Evolutionary conservation across 2,113 vertebrate genomes (phyloP), one percentile per base, ranked within the genome.

Genomic region (Crocuta crocuta): DNA sequence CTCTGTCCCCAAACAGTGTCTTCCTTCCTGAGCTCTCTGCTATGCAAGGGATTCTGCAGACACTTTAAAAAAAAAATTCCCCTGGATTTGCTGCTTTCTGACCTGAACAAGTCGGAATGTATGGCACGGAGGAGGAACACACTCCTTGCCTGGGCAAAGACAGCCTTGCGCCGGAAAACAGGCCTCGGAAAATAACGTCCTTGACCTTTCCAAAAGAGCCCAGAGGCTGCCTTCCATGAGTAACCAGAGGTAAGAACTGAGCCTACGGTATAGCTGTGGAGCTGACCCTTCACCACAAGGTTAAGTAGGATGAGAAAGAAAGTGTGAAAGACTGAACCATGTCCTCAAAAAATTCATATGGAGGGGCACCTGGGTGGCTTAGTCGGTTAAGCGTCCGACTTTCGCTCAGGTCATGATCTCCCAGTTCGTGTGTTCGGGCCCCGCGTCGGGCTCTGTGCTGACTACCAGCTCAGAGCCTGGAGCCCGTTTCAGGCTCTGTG

Each of bases 1-100:
- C 96, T 98, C 91, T 96, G 94, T 74, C 89, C 86, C 70, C 92
- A 87, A 58, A 85, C 13, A 43, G 7, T 43, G 73, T 66, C 58
- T 48, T 96, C 63, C 87, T 93, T 43, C 45, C 86, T 17, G 66
- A 85, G 39, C 73, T 86, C 43, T 91, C 74, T 80, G 97, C 97
- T 98, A 97, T 92, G 94, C 95, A 31, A 98, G 63, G 95, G 96
- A 98, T 98, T 98, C 95, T 66, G 82, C 68, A 68, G 10, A 24
- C 19, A 82, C 53, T 78, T 78, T 43, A 1, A 66, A 58, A 80
- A 58, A 66, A 16, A 68, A 73, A 39, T 21, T 24, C 55, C 74
- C 35, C 48, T 78, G 21, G 89, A 86, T 80, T 70, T 90, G 89
- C 74, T 10, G 86, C 86, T 65, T 85, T 97, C 63, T 76, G 89